Evolutionary conservation across 2,797 vertebrate genomes (phyloP), one percentile per base, ranked within the genome.

Genomic region (Takifugu rubripes): DNA sequence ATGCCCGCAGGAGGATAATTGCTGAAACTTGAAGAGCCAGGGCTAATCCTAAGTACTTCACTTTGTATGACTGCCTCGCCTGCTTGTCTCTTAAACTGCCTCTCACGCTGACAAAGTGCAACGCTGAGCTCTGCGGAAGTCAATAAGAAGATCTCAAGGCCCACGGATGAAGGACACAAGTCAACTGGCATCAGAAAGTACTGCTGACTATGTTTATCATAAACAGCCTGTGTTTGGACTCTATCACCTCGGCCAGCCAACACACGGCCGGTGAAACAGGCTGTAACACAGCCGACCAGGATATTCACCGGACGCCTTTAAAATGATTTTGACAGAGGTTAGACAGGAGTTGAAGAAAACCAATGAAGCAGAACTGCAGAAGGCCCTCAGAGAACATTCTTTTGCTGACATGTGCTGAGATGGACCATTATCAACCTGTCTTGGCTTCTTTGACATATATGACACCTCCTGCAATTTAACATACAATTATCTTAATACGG

Each of bases 1-100:
- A 91, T 88, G 87, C 85, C 87, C 88, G 74, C 82, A 82, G 88
- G 81, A 87, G 86, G 88, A 92, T 91, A 91, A 92, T 92, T 92
- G 89, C 85, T 88, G 85, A 90, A 89, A 88, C 87, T 90, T 90
- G 86, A 89, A 90, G 88, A 89, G 87, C 86, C 82, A 66, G 75
- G 81, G 84, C 84, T 91, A 90, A 91, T 90, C 90, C 89, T 85
- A 85, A 89, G 87, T 86, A 91, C 89, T 91, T 88, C 88, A 91
- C 89, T 90, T 85, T 87, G 85, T 89, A 86, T 80, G 84, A 85
- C 84, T 85, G 85, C 77, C 87, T 89, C 54, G 74, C 82, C 87
- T 71, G 86, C 84, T 85, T 88, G 88, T 89, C 88, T 91, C 79
- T 80, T 83, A 84, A 75, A 56, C 86, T 81, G 87, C 85, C 72